Percentiles rank a stretch among this genome's conserved stretches.
Evolutionary conservation across 2,113 vertebrate genomes (phyloP).

Genomic region (Melozone crissalis): DNA sequence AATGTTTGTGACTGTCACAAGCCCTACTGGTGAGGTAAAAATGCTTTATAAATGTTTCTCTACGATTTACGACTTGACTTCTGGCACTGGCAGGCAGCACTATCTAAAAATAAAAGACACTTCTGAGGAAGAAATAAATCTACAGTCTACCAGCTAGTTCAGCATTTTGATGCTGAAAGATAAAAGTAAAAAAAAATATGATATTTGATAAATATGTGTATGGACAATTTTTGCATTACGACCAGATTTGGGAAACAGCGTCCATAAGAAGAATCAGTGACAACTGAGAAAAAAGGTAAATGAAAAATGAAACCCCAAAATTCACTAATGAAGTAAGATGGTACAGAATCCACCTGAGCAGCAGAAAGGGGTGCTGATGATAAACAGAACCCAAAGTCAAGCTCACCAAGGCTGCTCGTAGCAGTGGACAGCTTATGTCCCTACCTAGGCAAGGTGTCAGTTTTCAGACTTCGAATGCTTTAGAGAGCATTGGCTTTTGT

Average conservation of each 20-base stretch:
- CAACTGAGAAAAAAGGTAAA: neutral
- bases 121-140: neutral
- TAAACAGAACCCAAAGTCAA: neutral
- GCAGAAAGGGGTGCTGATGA: neutral
- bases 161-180: neutral
- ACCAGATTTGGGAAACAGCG: neutral
- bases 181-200: neutral
- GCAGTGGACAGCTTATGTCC: neutral
- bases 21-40: constrained; percentile 79
- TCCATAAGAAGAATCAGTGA: neutral
- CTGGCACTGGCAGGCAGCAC: neutral
- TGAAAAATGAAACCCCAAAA: neutral
- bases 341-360: neutral
- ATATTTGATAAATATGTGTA: neutral
- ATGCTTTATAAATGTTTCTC: neutral
- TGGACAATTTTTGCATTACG: neutral
- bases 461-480: neutral
- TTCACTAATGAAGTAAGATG: neutral
- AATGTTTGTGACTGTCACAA: constrained; percentile 82
- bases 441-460: neutral
- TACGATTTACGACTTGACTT: neutral
- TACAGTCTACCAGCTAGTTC: neutral
- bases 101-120: neutral
- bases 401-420: neutral
- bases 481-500: neutral